Base-by-base conservation (phyloP, 2,113 vertebrate species). In the Brachyhypopomus occidentalis region DNA sequence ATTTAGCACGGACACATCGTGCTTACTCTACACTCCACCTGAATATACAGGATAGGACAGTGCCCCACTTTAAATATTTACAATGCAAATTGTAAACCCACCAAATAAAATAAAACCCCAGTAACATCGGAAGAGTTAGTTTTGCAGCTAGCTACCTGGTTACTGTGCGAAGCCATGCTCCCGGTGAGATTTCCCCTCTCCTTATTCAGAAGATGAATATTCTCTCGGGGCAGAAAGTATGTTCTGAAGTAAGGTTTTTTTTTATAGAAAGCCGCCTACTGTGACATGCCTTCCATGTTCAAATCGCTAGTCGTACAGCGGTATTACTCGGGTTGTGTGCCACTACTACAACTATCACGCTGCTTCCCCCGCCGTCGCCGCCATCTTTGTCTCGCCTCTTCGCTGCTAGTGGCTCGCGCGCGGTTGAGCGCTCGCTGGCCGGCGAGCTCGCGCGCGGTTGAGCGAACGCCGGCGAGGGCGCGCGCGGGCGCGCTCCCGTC, bases 111-210 rank as follows among this genome's bases (percentile, higher is more conserved):
- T 30, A 30, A 30, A 30, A 30, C 30, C 30, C 30, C 30, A 1
- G 3, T 2, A 30, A 30, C 30, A 52, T 14, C 45, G 45, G 12
- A 52, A 14, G 11, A 45, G 73, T 52, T 52, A 14, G 45, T 52
- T 52, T 52, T 60, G 77, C 77, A 84, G 88, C 85, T 86, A 23
- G 88, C 86, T 94, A 94, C 94, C 93, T 94, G 92, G 88, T 92
- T 94, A 87, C 93, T 91, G 89, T 90, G 87, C 85, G 93, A 91
- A 91, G 93, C 93, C 94, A 94, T 94, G 93, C 94, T 94, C 92
- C 92, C 91, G 88, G 91, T 92, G 86, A 91, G 90, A 87, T 89
- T 87, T 87, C 87, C 66, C 89, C 86, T 70, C 86, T 83, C 88
- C 89, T 88, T 87, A 84, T 86, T 75, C 82, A 88, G 84, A 77